These are phyloP conservation scores for Psittacara wagleri DNA, from an alignment of 2,113 vertebrate genomes.

Conservation along the genomic window DNA sequence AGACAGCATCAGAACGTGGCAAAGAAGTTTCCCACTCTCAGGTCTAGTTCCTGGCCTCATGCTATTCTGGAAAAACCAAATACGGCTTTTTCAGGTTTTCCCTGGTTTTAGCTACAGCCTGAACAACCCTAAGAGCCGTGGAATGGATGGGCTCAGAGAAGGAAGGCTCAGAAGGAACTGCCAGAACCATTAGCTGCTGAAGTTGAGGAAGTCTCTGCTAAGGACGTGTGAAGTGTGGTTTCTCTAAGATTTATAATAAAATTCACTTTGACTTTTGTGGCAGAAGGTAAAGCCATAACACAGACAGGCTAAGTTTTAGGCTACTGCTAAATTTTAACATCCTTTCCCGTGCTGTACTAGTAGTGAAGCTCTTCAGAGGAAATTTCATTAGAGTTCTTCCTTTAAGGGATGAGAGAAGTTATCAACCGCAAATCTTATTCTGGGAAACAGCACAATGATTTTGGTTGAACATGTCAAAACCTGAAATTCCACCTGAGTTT, in stretches of 20 bases:
- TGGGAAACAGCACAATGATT: background rate
- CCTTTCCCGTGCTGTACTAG: background rate
- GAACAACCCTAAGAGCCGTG: background rate
- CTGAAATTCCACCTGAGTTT: background rate
- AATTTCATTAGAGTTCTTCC: background rate
- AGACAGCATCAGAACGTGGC: background rate
- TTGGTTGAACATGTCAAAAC: background rate
- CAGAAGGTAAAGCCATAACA: background rate
- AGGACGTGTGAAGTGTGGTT: background rate
- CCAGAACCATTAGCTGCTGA: background rate
- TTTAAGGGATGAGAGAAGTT: background rate
- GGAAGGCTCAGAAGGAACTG: background rate
- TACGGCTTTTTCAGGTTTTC: background rate
- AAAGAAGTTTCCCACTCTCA: background rate
- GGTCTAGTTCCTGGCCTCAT: accelerated
- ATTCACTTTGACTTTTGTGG: background rate
- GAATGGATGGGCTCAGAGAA: background rate
- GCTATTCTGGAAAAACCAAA: background rate
- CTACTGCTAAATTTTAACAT: background rate
- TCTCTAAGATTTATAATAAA: background rate
- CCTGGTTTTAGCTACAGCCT: background rate
- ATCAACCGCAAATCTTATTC: background rate
- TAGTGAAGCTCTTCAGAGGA: background rate
- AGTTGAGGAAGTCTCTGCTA: background rate
- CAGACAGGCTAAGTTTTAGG: background rate